phyloP scores from a whole-genome alignment of 2,797 vertebrate genomes.

The Taeniopygia guttata region DNA sequence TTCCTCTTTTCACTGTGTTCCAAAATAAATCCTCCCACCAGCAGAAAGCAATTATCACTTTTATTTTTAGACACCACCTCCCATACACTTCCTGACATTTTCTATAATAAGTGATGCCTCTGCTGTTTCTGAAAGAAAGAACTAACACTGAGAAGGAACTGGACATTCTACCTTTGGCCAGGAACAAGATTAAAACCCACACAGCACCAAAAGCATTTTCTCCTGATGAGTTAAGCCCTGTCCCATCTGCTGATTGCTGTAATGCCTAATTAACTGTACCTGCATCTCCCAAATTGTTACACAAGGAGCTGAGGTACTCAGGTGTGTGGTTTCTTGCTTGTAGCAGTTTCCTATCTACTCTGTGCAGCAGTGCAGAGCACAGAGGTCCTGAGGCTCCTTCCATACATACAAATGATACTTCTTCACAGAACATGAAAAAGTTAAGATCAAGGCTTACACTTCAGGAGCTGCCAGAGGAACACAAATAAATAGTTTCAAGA shows the following conservation, averaged over 20 bases:
- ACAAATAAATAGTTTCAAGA: background rate
- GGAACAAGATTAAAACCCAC: background rate
- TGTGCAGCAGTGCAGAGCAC: accelerated
- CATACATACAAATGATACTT: background rate
- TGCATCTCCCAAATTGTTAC: background rate
- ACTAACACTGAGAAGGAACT: background rate
- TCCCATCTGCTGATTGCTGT: background rate
- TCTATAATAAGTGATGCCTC: background rate
- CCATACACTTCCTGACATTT: slow-evolving; percentile 43
- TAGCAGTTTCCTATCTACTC: background rate
- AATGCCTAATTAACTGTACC: background rate
- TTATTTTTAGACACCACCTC: slow-evolving; percentile 55
- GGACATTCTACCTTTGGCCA: background rate
- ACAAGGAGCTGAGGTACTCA: background rate
- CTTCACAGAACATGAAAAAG: background rate
- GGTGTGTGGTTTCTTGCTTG: background rate
- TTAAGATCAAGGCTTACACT: background rate
- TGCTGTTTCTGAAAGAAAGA: slow-evolving; percentile 15
- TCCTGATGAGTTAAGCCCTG: background rate
- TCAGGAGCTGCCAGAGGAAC: background rate
- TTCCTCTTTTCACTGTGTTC: background rate
- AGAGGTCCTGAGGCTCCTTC: background rate
- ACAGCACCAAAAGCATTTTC: background rate
- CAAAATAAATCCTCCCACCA: slow-evolving; percentile 56
- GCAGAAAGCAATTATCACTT: slow-evolving; percentile 55